Base-by-base conservation (phyloP, 1,140 invertebrate species). In the Ridgeia piscesae region DNA sequence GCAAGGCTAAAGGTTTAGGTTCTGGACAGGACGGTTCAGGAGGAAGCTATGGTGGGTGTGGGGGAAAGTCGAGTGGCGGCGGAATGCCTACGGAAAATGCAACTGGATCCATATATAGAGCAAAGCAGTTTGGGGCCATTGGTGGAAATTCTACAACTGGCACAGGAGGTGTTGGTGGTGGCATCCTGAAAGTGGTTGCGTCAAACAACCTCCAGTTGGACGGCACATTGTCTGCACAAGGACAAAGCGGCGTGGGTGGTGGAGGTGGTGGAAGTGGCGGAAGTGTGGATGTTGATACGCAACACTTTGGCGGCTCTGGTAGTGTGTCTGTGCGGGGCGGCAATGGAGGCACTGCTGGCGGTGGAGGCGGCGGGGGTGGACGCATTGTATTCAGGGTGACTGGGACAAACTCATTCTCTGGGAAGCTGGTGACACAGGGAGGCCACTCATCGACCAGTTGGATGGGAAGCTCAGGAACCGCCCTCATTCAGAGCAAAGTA, bases 391-490 rank as follows among this genome's bases (percentile, higher is more conserved):
- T 95, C 33, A 42, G 89, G 34, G 91, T 93, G 9, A 89, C 92
- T 35, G 93, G 92, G 89, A 93, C 93, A 33, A 94, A 93, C 91
- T 93, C 94, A 89, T 95, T 92, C 89, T 93, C 93, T 90, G 94
- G 94, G 77, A 92, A 42, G 9, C 94, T 93, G 35, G 92, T 77
- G 58, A 77, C 17, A 21, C 58, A 91, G 31, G 89, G 94, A 33
- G 91, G 92, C 58, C 34, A 21, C 14, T 93, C 93, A 11, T 11
- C 91, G 21, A 42, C 35, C n/a, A 35, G 33, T 34, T 92, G 94
- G 77, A 92, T 94, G 17, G 94, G 94, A 34, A 94, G 94, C 0
- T 93, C 94, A 33, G 94, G 94, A 17, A 95, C 94, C 35, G 93
- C 94, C 21, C 94, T 93, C 89, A 92, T 94, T 9, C 88, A 93